Conservation (phyloP, 2,888 invertebrate species). For the Ceriagrion tenellum region DNA sequence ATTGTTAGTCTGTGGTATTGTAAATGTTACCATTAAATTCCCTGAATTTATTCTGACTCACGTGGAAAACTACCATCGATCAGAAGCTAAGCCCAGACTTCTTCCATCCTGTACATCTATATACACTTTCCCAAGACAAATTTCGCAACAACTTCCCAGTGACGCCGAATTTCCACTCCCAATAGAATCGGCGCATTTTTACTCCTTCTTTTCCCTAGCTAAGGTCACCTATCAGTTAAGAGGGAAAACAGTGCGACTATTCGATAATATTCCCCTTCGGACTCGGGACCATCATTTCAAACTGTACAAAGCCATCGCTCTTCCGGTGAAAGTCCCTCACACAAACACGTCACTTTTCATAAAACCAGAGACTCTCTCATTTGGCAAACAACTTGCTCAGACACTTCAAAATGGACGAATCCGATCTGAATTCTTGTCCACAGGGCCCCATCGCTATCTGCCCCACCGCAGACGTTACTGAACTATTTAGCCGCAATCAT, state of each 20-base stretch:
- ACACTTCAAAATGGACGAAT: not conserved
- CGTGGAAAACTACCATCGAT: conserved; percentile 9
- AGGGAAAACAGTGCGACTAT: not conserved
- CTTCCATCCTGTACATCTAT: not conserved
- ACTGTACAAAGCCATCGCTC: not conserved
- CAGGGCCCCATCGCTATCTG: not conserved
- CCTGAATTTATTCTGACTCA: not conserved
- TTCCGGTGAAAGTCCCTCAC: not conserved
- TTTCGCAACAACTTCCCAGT: not conserved
- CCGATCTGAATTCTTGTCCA: not conserved
- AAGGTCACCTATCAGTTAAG: not conserved
- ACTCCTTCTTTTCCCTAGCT: not conserved
- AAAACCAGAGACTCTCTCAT: not conserved
- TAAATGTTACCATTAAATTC: no score
- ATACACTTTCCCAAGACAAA: not conserved
- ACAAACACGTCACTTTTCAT: not conserved
- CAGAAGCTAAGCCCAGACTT: not conserved
- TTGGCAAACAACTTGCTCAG: not conserved
- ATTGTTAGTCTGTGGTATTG: no score
- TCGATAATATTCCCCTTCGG: not conserved
- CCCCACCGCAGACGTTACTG: not conserved
- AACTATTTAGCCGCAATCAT: not conserved
- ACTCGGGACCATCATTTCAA: not conserved
- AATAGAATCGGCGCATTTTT: not conserved
- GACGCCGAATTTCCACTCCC: conserved; percentile 5